phyloP scores from a whole-genome alignment of 64 coral and sea anemone genomes.

The Pachyseris speciosa region DNA sequence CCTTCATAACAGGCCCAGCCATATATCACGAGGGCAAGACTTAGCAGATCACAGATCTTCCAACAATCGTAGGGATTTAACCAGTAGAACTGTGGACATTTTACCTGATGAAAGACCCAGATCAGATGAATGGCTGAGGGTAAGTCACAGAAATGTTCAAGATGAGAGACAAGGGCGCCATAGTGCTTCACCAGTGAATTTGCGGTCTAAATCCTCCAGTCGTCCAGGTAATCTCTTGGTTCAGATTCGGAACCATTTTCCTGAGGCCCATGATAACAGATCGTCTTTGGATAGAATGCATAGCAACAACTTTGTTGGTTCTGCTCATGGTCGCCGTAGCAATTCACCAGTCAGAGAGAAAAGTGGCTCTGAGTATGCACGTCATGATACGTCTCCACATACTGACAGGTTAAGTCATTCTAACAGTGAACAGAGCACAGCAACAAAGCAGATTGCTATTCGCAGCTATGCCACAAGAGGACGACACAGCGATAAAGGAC shows the following conservation, averaged over 20 bases:
- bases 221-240: neutral
- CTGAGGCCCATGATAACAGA: neutral
- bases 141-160: neutral
- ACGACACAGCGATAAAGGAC: neutral
- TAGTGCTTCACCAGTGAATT: neutral
- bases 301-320: neutral
- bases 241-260: neutral
- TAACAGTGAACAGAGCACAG: neutral
- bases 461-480: neutral
- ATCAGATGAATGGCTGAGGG: constrained; percentile 16
- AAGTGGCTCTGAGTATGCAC: neutral
- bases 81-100: neutral
- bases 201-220: neutral
- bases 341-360: neutral
- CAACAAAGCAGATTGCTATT: neutral
- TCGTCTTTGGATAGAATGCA: neutral
- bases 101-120: neutral
- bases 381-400: neutral
- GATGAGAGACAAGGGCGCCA: neutral
- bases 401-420: constrained; percentile 1
- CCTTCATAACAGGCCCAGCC: neutral
- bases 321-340: neutral
- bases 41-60: neutral
- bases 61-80: neutral
- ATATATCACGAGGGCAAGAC: neutral